These are phyloP conservation scores for Triplophysa siluroides DNA, from an alignment of 2,113 vertebrate species.

Conservation along the genomic window DNA sequence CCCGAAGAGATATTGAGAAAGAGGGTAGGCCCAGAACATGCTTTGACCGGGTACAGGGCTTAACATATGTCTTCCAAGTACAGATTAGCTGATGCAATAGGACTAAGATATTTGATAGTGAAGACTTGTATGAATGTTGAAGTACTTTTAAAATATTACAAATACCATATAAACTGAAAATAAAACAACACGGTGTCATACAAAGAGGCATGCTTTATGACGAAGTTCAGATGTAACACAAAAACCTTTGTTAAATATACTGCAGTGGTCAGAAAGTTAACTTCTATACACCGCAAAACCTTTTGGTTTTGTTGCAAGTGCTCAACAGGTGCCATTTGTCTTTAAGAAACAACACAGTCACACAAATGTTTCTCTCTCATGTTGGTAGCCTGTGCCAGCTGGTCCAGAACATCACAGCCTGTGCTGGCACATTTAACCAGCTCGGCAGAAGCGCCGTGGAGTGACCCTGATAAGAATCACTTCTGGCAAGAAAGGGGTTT, in stretches of 20 bases:
- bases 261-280: background rate
- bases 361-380: background rate
- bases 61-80: background rate
- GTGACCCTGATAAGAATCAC: slow-evolving; percentile 19
- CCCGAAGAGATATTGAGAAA: background rate
- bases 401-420: slow-evolving; percentile 1
- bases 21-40: background rate
- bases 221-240: no score
- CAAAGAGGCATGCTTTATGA: no score
- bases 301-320: background rate
- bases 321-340: background rate
- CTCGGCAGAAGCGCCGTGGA: background rate
- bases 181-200: background rate
- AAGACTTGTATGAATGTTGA: background rate
- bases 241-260: no score
- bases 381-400: background rate
- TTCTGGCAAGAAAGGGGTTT: background rate
- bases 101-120: background rate
- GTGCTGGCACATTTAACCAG: slow-evolving; percentile 24
- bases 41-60: background rate
- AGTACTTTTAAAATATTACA: background rate
- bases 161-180: background rate
- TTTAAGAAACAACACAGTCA: background rate
- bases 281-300: background rate
- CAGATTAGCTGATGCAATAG: background rate